Evolutionary conservation across 2,888 invertebrate species (phyloP).

Genomic region (Salticus scenicus): DNA sequence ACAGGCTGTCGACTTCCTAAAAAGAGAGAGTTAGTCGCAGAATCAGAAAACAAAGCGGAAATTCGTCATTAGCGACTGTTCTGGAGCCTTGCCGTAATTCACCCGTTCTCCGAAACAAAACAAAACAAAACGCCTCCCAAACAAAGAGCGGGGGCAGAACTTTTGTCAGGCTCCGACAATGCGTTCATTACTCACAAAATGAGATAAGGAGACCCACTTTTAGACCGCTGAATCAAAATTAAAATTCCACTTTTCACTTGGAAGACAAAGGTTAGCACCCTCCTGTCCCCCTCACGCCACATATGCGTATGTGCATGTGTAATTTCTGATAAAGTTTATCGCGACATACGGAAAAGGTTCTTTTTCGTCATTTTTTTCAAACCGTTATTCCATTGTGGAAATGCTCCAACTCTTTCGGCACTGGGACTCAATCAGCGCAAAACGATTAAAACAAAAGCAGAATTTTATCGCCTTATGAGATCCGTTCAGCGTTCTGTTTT

Average conservation of each 20-base stretch:
- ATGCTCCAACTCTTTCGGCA: constrained; percentile 50
- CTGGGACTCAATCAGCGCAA: constrained; percentile 57
- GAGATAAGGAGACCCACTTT: constrained; percentile 65
- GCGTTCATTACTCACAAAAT: constrained; percentile 59
- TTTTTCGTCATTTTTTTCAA: constrained; percentile 10
- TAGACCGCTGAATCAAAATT: constrained; percentile 62
- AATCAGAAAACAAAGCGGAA: constrained; percentile 60
- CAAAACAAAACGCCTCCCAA: constrained; percentile 37
- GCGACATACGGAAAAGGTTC: constrained; percentile 56
- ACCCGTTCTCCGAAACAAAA: constrained; percentile 29
- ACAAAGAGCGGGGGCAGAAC: constrained; percentile 55
- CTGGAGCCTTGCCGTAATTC: constrained; percentile 27
- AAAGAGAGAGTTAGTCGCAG: constrained; percentile 29
- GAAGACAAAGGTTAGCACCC: constrained; percentile 61
- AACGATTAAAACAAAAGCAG: constrained; percentile 64
- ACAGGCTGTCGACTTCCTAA: constrained; percentile 2
- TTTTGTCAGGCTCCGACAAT: constrained; percentile 63
- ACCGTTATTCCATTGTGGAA: constrained; percentile 36
- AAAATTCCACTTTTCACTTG: constrained; percentile 68
- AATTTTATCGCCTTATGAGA: constrained; percentile 53
- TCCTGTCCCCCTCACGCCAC: neutral
- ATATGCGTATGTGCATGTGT: neutral
- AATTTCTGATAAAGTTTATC: constrained; percentile 62
- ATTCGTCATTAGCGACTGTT: constrained; percentile 52
- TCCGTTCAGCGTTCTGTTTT: constrained; percentile 27